phyloP scores from a whole-genome alignment of 2,797 vertebrate species.

The Alosa sapidissima region DNA sequence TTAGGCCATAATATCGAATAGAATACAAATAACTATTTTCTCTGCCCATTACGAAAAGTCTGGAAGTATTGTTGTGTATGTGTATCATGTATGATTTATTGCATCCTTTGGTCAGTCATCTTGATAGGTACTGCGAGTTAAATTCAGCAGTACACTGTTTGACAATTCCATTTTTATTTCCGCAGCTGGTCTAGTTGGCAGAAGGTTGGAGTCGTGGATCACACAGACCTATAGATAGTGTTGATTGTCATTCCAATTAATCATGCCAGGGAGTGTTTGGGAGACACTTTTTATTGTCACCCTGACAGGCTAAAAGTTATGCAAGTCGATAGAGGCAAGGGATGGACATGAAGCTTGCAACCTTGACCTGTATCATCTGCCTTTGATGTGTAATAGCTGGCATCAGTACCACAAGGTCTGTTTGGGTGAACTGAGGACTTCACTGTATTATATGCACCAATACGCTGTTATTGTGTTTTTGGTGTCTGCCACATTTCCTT shows the following conservation, averaged over 20 bases:
- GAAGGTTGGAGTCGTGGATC: neutral
- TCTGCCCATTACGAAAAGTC: neutral
- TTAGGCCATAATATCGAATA: too few species aligned
- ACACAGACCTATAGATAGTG: neutral
- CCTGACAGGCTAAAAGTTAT: neutral
- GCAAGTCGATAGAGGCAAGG: neutral
- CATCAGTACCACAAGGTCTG: neutral
- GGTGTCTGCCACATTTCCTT: neutral
- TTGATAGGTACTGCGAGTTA: neutral
- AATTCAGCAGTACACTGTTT: neutral
- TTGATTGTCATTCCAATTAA: neutral
- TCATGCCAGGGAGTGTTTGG: neutral
- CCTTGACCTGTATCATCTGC: neutral
- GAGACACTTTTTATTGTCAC: neutral
- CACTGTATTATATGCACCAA: neutral
- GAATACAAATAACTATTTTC: too few species aligned
- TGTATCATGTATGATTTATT: too few species aligned
- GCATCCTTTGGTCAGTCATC: neutral
- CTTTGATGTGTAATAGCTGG: neutral
- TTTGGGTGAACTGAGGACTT: neutral
- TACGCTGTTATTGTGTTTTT: neutral
- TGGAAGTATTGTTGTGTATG: too few species aligned
- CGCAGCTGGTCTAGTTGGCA: neutral
- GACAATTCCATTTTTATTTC: slow-evolving; percentile 1
- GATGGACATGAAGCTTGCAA: neutral